Conservation (phyloP, 2,797 vertebrate genomes). For the Neosalanx taihuensis region DNA sequence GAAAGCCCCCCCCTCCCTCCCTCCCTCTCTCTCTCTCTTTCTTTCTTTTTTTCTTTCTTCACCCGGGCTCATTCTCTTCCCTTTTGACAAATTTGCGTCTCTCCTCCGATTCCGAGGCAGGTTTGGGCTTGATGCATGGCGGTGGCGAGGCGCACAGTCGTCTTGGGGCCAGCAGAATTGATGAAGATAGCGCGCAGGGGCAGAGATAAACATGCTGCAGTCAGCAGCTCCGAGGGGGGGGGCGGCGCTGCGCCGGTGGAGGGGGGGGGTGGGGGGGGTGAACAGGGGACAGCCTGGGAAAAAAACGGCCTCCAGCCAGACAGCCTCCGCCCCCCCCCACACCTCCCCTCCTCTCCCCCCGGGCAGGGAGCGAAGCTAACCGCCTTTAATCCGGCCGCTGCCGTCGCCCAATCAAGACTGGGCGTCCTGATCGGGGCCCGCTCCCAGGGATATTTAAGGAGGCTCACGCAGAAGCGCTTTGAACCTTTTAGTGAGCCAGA, state of each 20-base stretch:
- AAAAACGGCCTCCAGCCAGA: background rate
- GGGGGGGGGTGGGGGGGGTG: background rate
- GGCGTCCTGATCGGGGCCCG: too few relatives aligned
- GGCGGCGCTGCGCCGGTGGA: background rate
- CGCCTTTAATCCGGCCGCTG: background rate
- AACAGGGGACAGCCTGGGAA: background rate
- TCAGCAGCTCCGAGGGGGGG: slow-evolving; percentile 60
- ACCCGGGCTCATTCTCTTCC: slow-evolving; percentile 31
- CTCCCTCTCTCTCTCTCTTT: slow-evolving; percentile 13
- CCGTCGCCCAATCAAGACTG: too few relatives aligned
- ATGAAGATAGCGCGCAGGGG: slow-evolving; percentile 82
- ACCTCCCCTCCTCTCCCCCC: too few relatives aligned
- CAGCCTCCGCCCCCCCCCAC: background rate
- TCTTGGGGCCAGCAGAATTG: slow-evolving; percentile 84
- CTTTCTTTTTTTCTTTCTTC: slow-evolving; percentile 18
- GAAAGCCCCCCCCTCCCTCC: slow-evolving; percentile 38
- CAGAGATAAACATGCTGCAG: slow-evolving; percentile 83
- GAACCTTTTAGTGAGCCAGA: too few relatives aligned
- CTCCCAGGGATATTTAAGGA: too few relatives aligned
- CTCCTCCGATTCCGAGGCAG: slow-evolving; percentile 71
- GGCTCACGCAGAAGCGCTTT: too few relatives aligned
- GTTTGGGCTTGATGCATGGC: slow-evolving; percentile 84
- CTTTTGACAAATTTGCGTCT: slow-evolving; percentile 88
- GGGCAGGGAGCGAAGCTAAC: background rate
- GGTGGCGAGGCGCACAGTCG: slow-evolving; percentile 70